phyloP scores from a whole-genome alignment of 2,888 invertebrate species.

The Isotomurus palustris region DNA sequence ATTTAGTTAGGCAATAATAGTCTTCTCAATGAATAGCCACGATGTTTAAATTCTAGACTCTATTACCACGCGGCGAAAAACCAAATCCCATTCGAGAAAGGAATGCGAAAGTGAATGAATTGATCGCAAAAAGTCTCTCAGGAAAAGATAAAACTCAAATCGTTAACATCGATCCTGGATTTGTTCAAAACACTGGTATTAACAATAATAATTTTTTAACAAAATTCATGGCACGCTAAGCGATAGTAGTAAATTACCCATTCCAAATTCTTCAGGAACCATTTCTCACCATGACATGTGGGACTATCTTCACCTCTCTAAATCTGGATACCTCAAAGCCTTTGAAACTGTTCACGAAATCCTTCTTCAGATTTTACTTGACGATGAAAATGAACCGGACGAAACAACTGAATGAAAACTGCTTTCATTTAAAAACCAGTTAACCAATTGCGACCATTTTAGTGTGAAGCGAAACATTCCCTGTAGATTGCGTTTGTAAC shows the following conservation, averaged over 20 bases:
- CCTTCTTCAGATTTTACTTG: conserved; percentile 68
- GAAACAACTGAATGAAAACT: background rate
- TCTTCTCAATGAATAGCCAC: background rate
- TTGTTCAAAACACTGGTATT: conserved; percentile 65
- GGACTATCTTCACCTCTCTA: conserved; percentile 82
- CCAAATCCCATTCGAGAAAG: conserved; percentile 77
- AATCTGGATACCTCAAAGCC: conserved; percentile 78
- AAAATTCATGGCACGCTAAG: too few species aligned
- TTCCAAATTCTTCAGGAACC: conserved; percentile 54
- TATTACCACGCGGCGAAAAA: conserved; percentile 80
- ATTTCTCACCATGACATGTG: conserved; percentile 88
- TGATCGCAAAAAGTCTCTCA: conserved; percentile 63
- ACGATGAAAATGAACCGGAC: conserved; percentile 50
- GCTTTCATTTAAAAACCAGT: background rate
- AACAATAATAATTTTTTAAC: background rate
- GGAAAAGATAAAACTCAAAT: conserved; percentile 62
- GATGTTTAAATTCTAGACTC: conserved; percentile 63
- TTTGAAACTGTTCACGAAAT: conserved; percentile 80
- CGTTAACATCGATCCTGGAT: conserved; percentile 71
- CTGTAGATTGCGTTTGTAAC: too few species aligned
- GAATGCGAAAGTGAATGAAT: conserved; percentile 67
- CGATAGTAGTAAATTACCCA: background rate
- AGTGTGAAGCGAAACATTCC: too few species aligned
- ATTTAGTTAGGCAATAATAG: background rate
- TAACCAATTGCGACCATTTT: too few species aligned